Percentiles rank a stretch among this genome's conserved stretches.
These are phyloP conservation scores for Hemicordylus capensis DNA, from an alignment of 2,113 vertebrate species.

Conservation along the genomic window DNA sequence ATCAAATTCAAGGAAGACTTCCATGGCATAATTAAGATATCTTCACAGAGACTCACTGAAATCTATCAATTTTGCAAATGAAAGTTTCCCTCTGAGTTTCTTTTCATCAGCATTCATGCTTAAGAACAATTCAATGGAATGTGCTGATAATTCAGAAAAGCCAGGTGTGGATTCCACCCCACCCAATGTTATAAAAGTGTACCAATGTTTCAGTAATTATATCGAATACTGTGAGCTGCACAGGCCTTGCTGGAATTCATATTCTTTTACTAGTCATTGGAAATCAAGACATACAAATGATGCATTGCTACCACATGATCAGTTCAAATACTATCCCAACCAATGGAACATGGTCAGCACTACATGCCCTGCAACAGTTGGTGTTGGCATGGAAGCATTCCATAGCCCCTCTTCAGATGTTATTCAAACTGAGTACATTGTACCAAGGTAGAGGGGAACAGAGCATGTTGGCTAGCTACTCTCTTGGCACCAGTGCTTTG, in stretches of 20 bases:
- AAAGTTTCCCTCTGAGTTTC: not conserved
- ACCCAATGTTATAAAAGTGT: no score
- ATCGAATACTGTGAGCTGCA: not conserved
- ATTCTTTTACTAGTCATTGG: not conserved
- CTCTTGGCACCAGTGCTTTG: no score
- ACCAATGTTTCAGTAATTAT: not conserved
- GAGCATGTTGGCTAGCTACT: no score
- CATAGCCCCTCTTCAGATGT: no score
- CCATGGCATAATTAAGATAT: not conserved
- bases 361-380: not conserved
- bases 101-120: not conserved
- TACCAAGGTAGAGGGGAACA: no score
- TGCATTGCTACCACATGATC: not conserved
- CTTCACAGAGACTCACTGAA: not conserved
- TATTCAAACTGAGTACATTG: no score
- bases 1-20: not conserved
- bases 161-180: not conserved
- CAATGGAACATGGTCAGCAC: not conserved
- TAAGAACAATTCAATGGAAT: not conserved
- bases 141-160: not conserved
- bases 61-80: no score
- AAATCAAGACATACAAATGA: not conserved
- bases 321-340: not conserved
- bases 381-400: not conserved
- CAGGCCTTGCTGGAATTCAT: not conserved